Evolutionary conservation across 2,797 vertebrate genomes (phyloP).

Genomic region (Amazonetta brasiliensis): DNA sequence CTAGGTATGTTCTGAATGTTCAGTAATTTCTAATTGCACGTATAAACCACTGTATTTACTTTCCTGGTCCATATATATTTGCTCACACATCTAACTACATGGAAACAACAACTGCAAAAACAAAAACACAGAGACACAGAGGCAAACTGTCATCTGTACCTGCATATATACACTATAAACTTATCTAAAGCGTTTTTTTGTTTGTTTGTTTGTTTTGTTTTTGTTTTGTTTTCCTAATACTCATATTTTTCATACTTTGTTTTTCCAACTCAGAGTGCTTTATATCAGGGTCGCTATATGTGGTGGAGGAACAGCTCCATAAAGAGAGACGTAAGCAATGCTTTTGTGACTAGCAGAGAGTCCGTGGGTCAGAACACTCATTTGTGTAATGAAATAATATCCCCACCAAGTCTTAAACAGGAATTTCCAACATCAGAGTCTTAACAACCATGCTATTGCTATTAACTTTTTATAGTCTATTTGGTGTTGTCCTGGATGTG

Average conservation of each 20-base stretch:
- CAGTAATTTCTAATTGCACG: neutral
- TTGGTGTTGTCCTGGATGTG: neutral
- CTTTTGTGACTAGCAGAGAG: neutral
- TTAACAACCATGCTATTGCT: neutral
- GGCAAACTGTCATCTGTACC: neutral
- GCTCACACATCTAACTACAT: neutral
- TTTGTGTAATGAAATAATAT: constrained; percentile 10
- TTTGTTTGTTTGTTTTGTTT: fast-evolving
- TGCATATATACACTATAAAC: neutral
- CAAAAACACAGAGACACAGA: neutral
- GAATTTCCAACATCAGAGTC: neutral
- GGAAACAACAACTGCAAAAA: neutral
- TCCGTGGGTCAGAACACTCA: neutral
- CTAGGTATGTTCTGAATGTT: neutral
- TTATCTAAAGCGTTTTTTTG: fast-evolving
- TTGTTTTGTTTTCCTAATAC: neutral
- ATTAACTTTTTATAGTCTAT: neutral
- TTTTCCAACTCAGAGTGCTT: neutral
- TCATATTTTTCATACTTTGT: neutral
- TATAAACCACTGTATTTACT: neutral
- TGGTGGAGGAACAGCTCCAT: neutral
- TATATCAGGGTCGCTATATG: neutral
- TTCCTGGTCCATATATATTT: neutral
- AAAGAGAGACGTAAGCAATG: neutral
- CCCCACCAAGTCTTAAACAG: neutral